These are phyloP conservation scores for Myotis daubentonii DNA, from an alignment of 2,797 vertebrate genomes.

Conservation along the genomic window DNA sequence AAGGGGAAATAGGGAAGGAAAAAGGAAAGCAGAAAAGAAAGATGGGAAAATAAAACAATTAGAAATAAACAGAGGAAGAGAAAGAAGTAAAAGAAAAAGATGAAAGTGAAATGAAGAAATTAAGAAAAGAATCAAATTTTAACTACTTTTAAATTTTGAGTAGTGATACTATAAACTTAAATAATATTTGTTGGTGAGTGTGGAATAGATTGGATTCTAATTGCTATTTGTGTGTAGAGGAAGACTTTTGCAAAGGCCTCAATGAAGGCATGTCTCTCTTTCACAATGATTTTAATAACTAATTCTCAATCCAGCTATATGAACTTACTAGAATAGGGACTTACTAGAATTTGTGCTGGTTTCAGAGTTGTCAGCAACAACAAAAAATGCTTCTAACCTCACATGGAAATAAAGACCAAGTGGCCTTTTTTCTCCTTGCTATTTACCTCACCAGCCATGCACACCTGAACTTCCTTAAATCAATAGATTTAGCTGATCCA, in stretches of 20 bases:
- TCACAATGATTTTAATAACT: conserved; percentile 81
- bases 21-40: neutral
- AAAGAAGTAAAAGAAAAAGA: conserved; percentile 25
- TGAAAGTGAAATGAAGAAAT: neutral
- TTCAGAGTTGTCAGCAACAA: conserved; percentile 55
- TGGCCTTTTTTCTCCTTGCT: too few relatives aligned
- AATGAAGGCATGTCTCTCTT: conserved; percentile 71
- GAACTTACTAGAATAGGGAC: conserved; percentile 80
- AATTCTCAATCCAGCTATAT: conserved; percentile 81
- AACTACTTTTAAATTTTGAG: conserved; percentile 77
- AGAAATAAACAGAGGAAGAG: conserved; percentile 16
- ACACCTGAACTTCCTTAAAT: too few relatives aligned
- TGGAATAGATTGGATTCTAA: conserved; percentile 81
- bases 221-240: conserved; percentile 73
- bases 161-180: conserved; percentile 59
- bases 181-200: conserved; percentile 74
- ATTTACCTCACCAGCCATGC: too few relatives aligned
- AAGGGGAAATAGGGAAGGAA: neutral
- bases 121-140: conserved; percentile 63
- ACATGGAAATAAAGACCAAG: too few relatives aligned
- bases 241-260: conserved; percentile 80
- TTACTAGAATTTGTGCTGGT: conserved; percentile 71
- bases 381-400: too few relatives aligned
- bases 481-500: too few relatives aligned
- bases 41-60: neutral